Evolutionary conservation across 2,113 vertebrate species (phyloP).

Genomic region (Orcinus orca): DNA sequence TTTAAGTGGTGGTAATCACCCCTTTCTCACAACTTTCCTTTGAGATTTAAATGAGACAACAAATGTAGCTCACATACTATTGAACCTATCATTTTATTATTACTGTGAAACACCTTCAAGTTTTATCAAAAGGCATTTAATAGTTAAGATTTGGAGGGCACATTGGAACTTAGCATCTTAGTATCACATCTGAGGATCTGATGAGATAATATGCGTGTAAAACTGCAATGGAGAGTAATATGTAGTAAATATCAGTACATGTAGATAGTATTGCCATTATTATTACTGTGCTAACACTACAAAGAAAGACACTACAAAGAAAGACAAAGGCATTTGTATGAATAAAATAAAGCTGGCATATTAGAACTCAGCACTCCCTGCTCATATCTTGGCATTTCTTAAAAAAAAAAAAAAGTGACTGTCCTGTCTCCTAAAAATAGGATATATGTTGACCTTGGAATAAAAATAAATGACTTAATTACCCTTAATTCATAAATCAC

Average conservation of each 20-base stretch:
- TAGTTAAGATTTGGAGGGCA: neutral
- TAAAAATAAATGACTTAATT: constrained; percentile 22
- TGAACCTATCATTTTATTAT: neutral
- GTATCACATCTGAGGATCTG: neutral
- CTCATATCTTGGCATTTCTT: neutral
- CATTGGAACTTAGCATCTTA: neutral
- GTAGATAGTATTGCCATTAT: neutral
- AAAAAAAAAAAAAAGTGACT: neutral
- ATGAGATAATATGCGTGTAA: neutral
- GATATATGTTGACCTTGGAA: neutral
- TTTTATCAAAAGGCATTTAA: neutral
- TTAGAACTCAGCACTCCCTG: neutral
- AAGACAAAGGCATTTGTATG: neutral
- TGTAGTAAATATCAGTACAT: neutral
- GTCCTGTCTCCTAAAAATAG: neutral
- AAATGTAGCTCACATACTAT: neutral
- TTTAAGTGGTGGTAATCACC: neutral
- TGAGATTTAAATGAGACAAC: neutral
- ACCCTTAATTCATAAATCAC: neutral
- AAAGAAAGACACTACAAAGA: neutral
- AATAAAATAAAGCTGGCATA: neutral
- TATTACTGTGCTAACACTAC: neutral
- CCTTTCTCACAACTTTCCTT: neutral
- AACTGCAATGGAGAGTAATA: neutral
- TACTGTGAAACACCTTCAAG: neutral